Evolutionary conservation across 2,797 vertebrate species (phyloP).

Genomic region (Manis javanica): DNA sequence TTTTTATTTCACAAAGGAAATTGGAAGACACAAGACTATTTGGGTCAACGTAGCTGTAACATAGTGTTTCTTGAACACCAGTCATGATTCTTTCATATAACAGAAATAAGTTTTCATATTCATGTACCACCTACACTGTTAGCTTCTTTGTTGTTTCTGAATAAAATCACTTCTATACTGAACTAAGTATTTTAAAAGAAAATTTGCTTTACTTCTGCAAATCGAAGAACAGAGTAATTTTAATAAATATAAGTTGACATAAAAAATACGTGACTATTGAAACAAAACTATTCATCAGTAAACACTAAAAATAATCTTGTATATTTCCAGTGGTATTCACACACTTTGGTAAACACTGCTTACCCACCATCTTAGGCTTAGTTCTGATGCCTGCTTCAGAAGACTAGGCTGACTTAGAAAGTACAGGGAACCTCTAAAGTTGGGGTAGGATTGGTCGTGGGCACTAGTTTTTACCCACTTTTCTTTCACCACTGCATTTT

Average conservation of each 20-base stretch:
- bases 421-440: not conserved
- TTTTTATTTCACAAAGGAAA: conserved; percentile 11
- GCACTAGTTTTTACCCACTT: not conserved
- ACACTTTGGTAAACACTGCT: not conserved
- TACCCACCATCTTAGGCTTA: not conserved
- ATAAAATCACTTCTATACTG: not conserved
- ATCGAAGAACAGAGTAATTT: not conserved
- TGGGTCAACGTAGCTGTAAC: not conserved
- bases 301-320: not conserved
- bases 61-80: not conserved
- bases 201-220: not conserved
- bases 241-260: not conserved
- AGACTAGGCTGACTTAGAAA: not conserved
- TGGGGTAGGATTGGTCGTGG: not conserved
- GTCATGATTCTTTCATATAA: not conserved
- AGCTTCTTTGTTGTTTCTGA: not conserved
- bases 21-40: not conserved
- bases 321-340: not conserved
- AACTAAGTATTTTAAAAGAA: not conserved
- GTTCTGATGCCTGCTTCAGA: no score
- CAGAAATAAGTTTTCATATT: conserved; percentile 24
- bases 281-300: not conserved
- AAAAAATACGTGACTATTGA: not conserved
- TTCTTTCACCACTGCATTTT: not conserved
- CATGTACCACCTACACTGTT: not conserved